Base-by-base conservation (phyloP, 1,140 invertebrate genomes). In the Hypothenemus hampei region DNA sequence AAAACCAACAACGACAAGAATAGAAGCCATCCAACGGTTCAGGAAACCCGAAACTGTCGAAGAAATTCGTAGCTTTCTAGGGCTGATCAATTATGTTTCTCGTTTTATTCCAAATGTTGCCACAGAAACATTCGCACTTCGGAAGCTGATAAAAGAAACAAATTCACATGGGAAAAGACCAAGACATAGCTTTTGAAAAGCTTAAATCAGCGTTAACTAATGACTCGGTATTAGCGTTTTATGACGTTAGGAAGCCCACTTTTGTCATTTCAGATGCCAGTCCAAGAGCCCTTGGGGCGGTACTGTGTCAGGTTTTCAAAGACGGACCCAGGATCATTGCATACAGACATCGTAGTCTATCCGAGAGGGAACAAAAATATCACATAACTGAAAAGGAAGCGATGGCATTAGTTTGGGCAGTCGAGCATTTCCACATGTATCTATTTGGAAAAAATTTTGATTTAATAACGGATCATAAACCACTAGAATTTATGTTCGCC, bases 301-400 rank as follows among this genome's bases (percentile, higher is more conserved):
- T 72, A 8, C 33, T 36, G 8, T 6, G 57, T 5, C 54, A 60
- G 26, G 37, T 48, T 41, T 19, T 55, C 22, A 18, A 39, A 31
- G 63, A 68, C 55, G 65, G 58, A 19, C 59, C 72, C 24, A 18
- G 49, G 54, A 56, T 65, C 5, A 69, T 75, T 20, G 59, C 65
- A 11, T 76, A 65, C 60, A 68, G 60, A 3, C 70, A 68, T 43
- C 68, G 68, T 60, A 68, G 63, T 19, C 58, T 74, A 19, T 64
- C 69, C 4, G 61, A 67, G 23, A 58, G 61, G 8, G 66, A 75
- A 61, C 60, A 57, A 40, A 33, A 65, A 15, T 74, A 73, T 39
- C 70, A 65, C 1, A 66, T 73, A 53, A 72, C 68, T n/a, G 73
- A 76, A 53, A 67, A 70, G 48, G 73, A 76, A 61, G 56, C 62